phyloP scores from a whole-genome alignment of 2,113 vertebrate genomes.

The Cyphomyrus plagiostoma region DNA sequence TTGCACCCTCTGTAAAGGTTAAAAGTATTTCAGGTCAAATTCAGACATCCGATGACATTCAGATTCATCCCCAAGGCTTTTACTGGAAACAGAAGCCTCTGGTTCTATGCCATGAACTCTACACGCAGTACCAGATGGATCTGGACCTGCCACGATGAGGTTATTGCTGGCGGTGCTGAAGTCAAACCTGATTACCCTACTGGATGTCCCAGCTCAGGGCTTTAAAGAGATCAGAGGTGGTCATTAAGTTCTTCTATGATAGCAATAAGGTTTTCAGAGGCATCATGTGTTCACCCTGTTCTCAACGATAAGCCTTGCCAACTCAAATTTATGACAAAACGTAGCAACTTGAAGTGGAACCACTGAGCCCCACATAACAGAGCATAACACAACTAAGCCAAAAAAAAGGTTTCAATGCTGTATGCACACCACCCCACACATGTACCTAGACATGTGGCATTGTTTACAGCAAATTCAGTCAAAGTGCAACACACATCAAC shows the following conservation, averaged over 20 bases:
- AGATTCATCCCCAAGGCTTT: not conserved
- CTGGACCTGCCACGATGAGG: not conserved
- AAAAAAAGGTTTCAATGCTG: not conserved
- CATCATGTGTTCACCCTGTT: not conserved
- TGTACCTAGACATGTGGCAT: not conserved
- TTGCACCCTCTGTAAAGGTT: not conserved
- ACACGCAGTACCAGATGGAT: not conserved
- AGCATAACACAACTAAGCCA: not conserved
- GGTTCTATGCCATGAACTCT: not conserved
- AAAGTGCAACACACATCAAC: not conserved
- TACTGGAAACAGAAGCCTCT: not conserved
- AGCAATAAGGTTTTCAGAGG: not conserved
- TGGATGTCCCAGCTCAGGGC: not conserved
- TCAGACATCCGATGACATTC: conserved; percentile 10
- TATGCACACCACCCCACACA: not conserved
- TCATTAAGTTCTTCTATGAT: not conserved
- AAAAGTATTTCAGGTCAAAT: not conserved
- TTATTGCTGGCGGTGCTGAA: not conserved
- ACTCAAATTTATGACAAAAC: not conserved
- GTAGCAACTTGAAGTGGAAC: not conserved
- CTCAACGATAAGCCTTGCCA: not conserved
- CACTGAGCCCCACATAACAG: not conserved
- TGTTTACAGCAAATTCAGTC: not conserved
- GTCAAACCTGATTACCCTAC: not conserved
- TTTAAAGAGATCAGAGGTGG: not conserved